Conservation (phyloP, 2,888 invertebrate genomes). For the Harpalus rubripes region DNA sequence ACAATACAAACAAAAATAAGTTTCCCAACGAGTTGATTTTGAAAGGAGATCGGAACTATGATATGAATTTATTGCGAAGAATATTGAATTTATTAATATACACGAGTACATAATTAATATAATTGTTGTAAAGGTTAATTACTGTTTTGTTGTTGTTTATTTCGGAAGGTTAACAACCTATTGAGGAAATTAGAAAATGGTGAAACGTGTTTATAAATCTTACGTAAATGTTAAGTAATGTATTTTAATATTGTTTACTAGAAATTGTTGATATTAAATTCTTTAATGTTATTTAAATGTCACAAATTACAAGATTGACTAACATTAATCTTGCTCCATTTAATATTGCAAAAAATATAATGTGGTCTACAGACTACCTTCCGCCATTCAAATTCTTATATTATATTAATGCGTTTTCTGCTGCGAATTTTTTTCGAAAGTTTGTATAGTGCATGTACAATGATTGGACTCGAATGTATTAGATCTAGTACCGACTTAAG, state of each 20-base stretch:
- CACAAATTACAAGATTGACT: background rate
- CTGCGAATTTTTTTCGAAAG: no score
- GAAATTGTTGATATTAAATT: background rate
- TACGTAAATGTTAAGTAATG: background rate
- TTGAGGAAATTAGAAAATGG: background rate
- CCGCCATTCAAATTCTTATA: no score
- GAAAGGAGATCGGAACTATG: background rate
- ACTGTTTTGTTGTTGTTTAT: background rate
- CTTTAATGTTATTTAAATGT: background rate
- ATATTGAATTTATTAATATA: background rate
- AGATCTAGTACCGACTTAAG: no score
- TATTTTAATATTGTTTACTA: background rate
- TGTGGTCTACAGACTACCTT: no score
- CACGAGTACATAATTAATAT: background rate
- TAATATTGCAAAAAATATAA: background rate
- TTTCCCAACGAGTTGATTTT: background rate
- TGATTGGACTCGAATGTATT: no score
- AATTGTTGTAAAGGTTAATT: background rate
- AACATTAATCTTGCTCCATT: background rate
- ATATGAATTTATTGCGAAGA: background rate
- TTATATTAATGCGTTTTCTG: no score
- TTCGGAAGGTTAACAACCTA: background rate
- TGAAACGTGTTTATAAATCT: background rate
- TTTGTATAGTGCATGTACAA: no score
- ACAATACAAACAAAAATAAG: constrained; percentile 1